Evolutionary conservation across 2,797 vertebrate species (phyloP).

Genomic region (Macropus fuliginosus): DNA sequence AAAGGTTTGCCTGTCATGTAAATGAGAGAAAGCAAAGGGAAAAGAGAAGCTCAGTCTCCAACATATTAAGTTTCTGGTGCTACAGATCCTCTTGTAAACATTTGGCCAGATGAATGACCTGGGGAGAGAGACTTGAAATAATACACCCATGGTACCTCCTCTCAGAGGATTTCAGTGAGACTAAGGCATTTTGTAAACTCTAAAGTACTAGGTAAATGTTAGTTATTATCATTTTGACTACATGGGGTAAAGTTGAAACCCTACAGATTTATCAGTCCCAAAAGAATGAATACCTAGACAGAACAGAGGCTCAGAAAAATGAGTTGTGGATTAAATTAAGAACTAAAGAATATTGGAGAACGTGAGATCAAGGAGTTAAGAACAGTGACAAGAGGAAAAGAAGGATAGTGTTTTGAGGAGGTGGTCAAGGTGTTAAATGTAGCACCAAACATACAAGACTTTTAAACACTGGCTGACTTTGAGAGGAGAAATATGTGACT

Average conservation of each 20-base stretch:
- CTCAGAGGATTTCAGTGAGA: neutral
- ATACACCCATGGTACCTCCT: neutral
- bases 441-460: constrained; percentile 2
- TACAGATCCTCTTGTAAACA: neutral
- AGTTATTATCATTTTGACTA: neutral
- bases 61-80: neutral
- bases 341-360: neutral
- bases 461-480: neutral
- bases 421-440: neutral
- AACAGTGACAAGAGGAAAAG: neutral
- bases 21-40: neutral
- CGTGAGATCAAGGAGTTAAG: neutral
- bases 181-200: neutral
- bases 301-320: neutral
- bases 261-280: neutral
- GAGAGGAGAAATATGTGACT: neutral
- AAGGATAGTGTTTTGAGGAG: neutral
- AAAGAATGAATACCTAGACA: neutral
- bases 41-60: neutral
- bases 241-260: neutral
- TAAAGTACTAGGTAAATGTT: neutral
- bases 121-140: neutral
- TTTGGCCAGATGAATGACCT: neutral
- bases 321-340: neutral
- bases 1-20: neutral